Base-by-base conservation (phyloP, 2,113 vertebrate genomes). In the Notothenia coriiceps region DNA sequence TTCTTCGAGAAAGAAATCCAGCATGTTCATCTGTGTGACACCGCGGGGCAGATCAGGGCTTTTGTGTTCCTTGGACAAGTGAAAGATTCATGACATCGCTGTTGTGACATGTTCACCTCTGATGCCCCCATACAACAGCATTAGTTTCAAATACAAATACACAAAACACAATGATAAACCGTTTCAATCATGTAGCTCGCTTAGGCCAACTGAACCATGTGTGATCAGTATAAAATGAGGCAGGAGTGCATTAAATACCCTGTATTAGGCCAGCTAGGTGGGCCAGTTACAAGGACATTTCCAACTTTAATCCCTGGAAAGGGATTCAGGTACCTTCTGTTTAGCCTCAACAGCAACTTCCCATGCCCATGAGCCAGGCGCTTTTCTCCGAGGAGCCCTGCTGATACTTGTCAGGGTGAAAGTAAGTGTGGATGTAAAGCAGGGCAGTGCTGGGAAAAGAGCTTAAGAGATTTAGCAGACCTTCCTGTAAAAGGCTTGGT, bases 71-170 rank as follows among this genome's bases (percentile, higher is more conserved):
- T 25, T 2, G 66, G 74, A 80, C 71, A 57, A 63, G 70, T 13
- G 4, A 44, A 60, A 74, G 66, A 84, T 77, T 87, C 61, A 43
- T 33, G 52, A 77, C 65, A n/a, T 76, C 2, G 33, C 52, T 82
- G 88, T 73, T 74, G 79, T 40, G 83, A 88, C 88, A 70, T 76
- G 89, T 83, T 54, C 65, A 47, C 8, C 50, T 56, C 56, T 17
- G 55, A 54, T 54, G 33, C 63, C 77, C 77, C 62, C 22, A 65
- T 1, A 5, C 2, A 5, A 3, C 59, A 49, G 54, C 69, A 15
- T 56, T 69, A 0, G 35, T 44, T 81, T 84, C 44, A 59, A 67
- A 63, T 54, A 67, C 69, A 80, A 82, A 85, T 74, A 2, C 62
- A 25, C 10, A 70, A 67, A 68, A 69, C 46, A 51, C 74, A 59